phyloP scores from a whole-genome alignment of 2,888 invertebrate genomes.

The Drosophila gaucha region DNA sequence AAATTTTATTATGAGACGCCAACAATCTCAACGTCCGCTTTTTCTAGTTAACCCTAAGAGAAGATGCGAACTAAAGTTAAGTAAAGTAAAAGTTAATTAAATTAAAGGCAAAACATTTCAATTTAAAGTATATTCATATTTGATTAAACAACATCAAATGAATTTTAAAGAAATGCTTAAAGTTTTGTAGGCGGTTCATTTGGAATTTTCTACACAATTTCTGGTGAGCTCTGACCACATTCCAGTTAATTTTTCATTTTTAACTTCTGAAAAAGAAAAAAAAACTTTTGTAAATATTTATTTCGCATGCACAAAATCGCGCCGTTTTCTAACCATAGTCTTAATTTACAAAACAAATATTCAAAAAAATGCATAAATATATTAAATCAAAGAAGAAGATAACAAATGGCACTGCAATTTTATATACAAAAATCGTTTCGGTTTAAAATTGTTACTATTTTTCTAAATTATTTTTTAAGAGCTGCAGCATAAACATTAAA shows the following conservation, averaged over 20 bases:
- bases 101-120: conserved; percentile 43
- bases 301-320: conserved; percentile 48
- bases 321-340: conserved; percentile 34
- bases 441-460: conserved; percentile 67
- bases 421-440: conserved; percentile 61
- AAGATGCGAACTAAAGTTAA: conserved; percentile 22
- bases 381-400: conserved; percentile 4
- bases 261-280: conserved; percentile 11
- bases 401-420: conserved; percentile 62
- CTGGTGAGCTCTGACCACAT: conserved; percentile 47
- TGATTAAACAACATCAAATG: conserved; percentile 25
- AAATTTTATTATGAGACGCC: conserved; percentile 65
- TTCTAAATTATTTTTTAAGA: conserved; percentile 63
- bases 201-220: conserved; percentile 35
- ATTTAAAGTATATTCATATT: conserved; percentile 32
- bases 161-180: conserved; percentile 38
- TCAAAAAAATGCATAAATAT: conserved; percentile 12
- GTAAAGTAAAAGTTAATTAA: conserved; percentile 20
- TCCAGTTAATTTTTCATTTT: conserved; percentile 44
- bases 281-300: conserved; percentile 74
- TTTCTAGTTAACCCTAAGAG: conserved; percentile 51
- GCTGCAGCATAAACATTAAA: conserved; percentile 54
- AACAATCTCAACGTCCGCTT: conserved; percentile 73
- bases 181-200: too few relatives aligned
- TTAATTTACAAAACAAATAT: conserved; percentile 30